phyloP scores from a whole-genome alignment of 2,797 vertebrate species.

The Catostomus latipinnis region DNA sequence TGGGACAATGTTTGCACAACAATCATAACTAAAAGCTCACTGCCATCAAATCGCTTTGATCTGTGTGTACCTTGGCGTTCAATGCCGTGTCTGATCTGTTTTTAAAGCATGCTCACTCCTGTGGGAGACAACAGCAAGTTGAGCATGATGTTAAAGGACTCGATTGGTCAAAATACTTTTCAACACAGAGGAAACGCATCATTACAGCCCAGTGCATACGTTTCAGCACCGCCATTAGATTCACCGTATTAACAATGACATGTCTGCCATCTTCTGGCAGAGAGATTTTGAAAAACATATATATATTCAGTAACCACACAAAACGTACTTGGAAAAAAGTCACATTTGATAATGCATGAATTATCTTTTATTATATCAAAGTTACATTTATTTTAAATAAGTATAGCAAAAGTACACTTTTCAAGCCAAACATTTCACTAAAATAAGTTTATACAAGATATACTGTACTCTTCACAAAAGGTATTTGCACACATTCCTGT shows the following conservation, averaged over 20 bases:
- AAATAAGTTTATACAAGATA: too few relatives aligned
- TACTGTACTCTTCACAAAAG: too few relatives aligned
- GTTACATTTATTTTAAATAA: too few relatives aligned
- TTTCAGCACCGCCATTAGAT: neutral
- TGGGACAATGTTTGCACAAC: conserved; percentile 29
- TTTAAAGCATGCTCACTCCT: neutral
- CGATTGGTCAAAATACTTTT: conserved; percentile 22
- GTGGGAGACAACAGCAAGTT: neutral
- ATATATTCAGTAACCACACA: too few relatives aligned
- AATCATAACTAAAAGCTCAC: conserved; percentile 18
- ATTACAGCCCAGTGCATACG: neutral
- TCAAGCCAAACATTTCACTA: too few relatives aligned
- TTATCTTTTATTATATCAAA: too few relatives aligned
- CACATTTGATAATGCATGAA: neutral
- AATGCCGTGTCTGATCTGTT: conserved; percentile 9
- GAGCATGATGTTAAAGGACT: conserved; percentile 14
- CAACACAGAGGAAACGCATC: neutral
- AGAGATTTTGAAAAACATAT: neutral
- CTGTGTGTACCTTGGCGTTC: conserved; percentile 15
- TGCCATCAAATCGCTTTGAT: conserved; percentile 8
- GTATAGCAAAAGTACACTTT: too few relatives aligned
- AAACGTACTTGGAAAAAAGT: neutral
- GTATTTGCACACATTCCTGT: too few relatives aligned
- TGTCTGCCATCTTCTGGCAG: conserved; percentile 37
- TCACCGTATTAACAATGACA: neutral